Conservation (phyloP, 1,140 invertebrate species). For the Megalonaias nervosa region DNA sequence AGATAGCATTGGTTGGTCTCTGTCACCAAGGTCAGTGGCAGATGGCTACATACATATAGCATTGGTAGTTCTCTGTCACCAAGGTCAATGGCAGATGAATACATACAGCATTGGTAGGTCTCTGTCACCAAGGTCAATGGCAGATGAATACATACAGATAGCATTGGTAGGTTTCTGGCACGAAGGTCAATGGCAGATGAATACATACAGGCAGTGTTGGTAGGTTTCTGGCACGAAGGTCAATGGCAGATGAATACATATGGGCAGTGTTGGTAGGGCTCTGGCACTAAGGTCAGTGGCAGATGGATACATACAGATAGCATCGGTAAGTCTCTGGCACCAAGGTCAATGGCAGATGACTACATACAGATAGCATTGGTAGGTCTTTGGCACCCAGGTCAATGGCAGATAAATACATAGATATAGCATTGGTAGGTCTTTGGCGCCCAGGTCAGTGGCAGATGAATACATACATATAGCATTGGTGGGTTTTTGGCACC, state of each 20-base stretch:
- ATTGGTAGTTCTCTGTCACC: conserved; percentile 49
- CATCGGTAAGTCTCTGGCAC: conserved; percentile 48
- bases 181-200: conserved; percentile 30
- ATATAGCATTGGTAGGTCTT: conserved; percentile 56
- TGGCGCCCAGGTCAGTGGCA: conserved; percentile 1
- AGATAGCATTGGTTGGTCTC: conserved; percentile 57
- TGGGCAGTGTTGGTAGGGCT: conserved; percentile 58
- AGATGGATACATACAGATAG: conserved; percentile 58
- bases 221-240: neutral
- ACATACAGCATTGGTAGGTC: conserved; percentile 60
- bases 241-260: conserved; percentile 52
- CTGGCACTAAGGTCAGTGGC: neutral
- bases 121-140: neutral
- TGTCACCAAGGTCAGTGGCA: conserved; percentile 4
- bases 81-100: conserved; percentile 44
- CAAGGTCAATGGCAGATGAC: conserved; percentile 31
- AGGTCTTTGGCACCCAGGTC: conserved; percentile 7
- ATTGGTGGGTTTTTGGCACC: conserved; percentile 52
- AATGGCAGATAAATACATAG: conserved; percentile 52
- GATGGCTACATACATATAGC: conserved; percentile 58
- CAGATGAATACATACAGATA: conserved; percentile 58
- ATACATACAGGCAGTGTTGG: conserved; percentile 63
- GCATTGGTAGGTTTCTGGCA: conserved; percentile 50
- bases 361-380: conserved; percentile 63
- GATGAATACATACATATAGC: conserved; percentile 59